These are phyloP conservation scores for Takifugu rubripes DNA, from an alignment of 2,797 vertebrate genomes.

Conservation along the genomic window DNA sequence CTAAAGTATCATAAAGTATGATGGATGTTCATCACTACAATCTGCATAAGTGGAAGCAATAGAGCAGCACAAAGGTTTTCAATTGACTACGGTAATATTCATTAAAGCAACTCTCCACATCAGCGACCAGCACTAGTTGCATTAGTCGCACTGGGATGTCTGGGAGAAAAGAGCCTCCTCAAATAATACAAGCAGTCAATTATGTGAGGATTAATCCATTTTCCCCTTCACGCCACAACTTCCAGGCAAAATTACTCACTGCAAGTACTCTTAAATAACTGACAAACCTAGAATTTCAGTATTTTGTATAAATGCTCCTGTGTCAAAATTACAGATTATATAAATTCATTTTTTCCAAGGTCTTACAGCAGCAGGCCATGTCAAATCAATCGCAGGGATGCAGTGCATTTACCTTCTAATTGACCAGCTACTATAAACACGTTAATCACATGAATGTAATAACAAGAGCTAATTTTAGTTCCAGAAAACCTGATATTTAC, in stretches of 20 bases:
- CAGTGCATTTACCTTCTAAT: too few species aligned
- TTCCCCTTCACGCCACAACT: too few species aligned
- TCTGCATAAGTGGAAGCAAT: slow-evolving; percentile 70
- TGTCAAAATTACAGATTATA: slow-evolving; percentile 16
- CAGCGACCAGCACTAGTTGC: slow-evolving; percentile 74
- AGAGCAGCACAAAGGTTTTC: slow-evolving; percentile 72
- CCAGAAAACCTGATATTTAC: too few species aligned
- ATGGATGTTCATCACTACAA: slow-evolving; percentile 75
- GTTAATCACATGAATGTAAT: too few species aligned
- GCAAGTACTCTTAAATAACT: too few species aligned
- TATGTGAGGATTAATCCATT: too few species aligned
- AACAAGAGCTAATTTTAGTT: too few species aligned
- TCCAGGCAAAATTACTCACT: too few species aligned
- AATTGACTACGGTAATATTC: slow-evolving; percentile 77
- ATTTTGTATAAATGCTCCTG: not conserved
- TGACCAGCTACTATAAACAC: too few species aligned
- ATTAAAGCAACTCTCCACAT: slow-evolving; percentile 75
- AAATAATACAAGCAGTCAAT: slow-evolving; percentile 37
- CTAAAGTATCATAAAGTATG: slow-evolving; percentile 74
- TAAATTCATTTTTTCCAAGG: not conserved
- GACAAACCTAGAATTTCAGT: too few species aligned
- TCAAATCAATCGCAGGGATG: too few species aligned
- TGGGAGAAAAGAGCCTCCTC: slow-evolving; percentile 48
- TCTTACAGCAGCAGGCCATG: too few species aligned
- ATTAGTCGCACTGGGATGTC: slow-evolving; percentile 66